phyloP scores from a whole-genome alignment of 2,113 vertebrate species.

The Dicerorhinus sumatrensis region DNA sequence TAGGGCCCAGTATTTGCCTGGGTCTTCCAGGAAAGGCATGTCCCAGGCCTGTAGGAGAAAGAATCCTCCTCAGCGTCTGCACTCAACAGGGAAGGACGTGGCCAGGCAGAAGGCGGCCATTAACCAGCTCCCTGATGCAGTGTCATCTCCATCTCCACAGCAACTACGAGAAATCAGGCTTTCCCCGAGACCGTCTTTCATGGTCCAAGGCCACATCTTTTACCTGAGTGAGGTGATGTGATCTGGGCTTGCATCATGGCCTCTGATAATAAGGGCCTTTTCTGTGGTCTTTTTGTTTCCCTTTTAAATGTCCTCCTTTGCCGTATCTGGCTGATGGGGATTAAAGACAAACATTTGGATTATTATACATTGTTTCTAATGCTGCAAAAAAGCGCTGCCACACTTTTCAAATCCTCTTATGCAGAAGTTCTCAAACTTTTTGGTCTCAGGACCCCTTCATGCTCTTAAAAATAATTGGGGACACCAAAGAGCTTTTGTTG shows the following conservation, averaged over 20 bases:
- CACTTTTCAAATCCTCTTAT: not conserved
- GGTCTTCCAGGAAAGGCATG: not conserved
- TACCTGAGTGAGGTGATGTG: not conserved
- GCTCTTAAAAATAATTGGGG: not conserved
- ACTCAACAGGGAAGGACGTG: not conserved
- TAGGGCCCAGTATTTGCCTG: not conserved
- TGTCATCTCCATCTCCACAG: accelerated
- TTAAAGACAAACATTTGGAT: not conserved
- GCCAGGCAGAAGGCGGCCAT: not conserved
- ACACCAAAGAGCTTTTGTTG: not conserved
- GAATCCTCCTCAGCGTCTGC: not conserved
- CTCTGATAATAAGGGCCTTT: not conserved
- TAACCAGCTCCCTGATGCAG: accelerated
- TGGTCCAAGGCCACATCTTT: not conserved
- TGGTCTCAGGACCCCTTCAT: not conserved
- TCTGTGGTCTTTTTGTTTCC: not conserved
- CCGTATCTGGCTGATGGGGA: not conserved
- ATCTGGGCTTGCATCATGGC: not conserved
- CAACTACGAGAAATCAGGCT: not conserved
- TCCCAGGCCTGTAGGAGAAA: not conserved
- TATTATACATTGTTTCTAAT: not conserved
- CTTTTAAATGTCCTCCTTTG: not conserved
- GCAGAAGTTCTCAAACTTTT: not conserved
- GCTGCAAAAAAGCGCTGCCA: not conserved
- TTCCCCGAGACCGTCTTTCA: not conserved